Evolutionary conservation across 2,888 invertebrate species (phyloP), one percentile per base, ranked within the genome.

Genomic region (Acanthosepion esculentum): DNA sequence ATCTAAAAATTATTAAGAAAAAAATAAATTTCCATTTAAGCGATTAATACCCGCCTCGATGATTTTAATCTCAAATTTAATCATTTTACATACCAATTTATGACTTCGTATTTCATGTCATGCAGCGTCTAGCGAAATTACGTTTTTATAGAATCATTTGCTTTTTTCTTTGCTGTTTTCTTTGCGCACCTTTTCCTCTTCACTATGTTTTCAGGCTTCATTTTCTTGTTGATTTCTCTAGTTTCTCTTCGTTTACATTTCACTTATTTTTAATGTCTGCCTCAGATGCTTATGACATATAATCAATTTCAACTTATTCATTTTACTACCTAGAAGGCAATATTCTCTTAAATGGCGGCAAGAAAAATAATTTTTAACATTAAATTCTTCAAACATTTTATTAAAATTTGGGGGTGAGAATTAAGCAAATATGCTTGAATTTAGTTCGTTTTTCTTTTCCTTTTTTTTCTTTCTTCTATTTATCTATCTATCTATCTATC

Each of bases 291-390:
- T n/a, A 78, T 78, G 78, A 78, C 78, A 78, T n/a, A 78, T 78
- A 78, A 78, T 78, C 78, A 78, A 78, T 78, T 78, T 78, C n/a
- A 78, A n/a, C 78, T n/a, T 78, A 78, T 78, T 78, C 78, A 78
- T 78, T 78, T 78, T 78, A 78, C 15, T n/a, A 78, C 78, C 78
- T 78, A n/a, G 33, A 78, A 78, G 78, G 78, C n/a, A 78, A n/a
- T 78, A 5, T 78, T 78, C 4, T 78, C 33, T 18, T 78, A n/a
- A n/a, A 78, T 15, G 3, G n/a, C 12, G 12, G 3, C 20, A 15
- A 33, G 12, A 78, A 78, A 78, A n/a, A 10, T n/a, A 78, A n/a
- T 12, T 1, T 64, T 78, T 78, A n/a, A 78, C 33, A 3, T 78
- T n/a, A 78, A 78, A 78, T 78, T 10, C 78, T n/a, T 15, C n/a